Base-by-base conservation (phyloP, 2,888 invertebrate genomes). In the Parascotia fuliginaria region DNA sequence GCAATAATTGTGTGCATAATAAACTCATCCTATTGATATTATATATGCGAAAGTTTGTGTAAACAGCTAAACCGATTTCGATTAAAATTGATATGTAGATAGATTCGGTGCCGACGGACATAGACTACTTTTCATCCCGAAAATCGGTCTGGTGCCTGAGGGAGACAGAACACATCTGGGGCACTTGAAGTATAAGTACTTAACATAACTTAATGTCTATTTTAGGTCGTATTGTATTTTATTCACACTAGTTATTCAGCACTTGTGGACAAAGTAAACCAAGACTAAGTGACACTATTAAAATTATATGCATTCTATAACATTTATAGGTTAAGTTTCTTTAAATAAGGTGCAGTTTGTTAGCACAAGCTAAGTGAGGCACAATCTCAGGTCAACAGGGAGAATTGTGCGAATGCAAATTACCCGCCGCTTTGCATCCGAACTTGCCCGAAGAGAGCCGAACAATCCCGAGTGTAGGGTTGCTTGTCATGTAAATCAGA, bases 321-420 rank as follows among this genome's bases (percentile, higher is more conserved):
- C 36, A 36, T 36, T 36, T 36, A 36, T 36, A 19, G 16, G 36
- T 19, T 19, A 43, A 24, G 13, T 28, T 34, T 12, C 7, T 33
- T 33, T 42, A 38, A 38, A 47, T 36, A 44, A 53, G 53, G 27
- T 45, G 50, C 54, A 51, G 14, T 34, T 34, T 13, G 43, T 51
- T 60, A 54, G 47, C 46, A 55, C 33, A 9, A 12, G 3, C 28
- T 60, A 64, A 64, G 51, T 64, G 62, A 45, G 14, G 29, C 51
- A 48, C 47, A 62, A 60, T 48, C 46, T 42, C 44, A 47, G 62
- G 62, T 61, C 61, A 63, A 50, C 46, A 50, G 46, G 38, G 36
- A 37, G 45, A 55, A 53, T 56, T 65, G 54, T 55, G 61, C 52
- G 43, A 50, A 70, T 69, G 70, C 52, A 69, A 69, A 69, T 69